Base-by-base conservation (phyloP, 2,888 invertebrate species). In the Micoletzkya japonica region DNA sequence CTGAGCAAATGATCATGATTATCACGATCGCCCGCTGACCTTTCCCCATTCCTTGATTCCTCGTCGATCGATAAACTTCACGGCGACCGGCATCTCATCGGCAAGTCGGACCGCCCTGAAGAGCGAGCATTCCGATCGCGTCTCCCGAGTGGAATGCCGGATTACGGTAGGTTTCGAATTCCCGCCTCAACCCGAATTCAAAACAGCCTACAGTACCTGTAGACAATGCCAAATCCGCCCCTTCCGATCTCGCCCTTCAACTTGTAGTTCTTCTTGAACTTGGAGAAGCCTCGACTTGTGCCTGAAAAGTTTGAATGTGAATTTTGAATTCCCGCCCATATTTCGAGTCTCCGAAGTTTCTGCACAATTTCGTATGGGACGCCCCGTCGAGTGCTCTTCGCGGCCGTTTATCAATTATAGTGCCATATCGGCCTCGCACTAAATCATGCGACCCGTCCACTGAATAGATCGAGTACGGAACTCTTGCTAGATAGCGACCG, bases 41-140 rank as follows among this genome's bases (percentile, higher is more conserved):
- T 77, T 76, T 32, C 75, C 81, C 84, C 84, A 83, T 50, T 83
- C 83, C 20, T 79, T 73, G 1, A 83, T 78, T 67, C 78, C 75
- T 58, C 77, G 75, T 57, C 83, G 74, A 72, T 83, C 82, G 63
- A 83, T 79, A 71, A 84, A 83, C 66, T 83, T 83, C 17, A 84
- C 82, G 10, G 83, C 83, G 10, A 83, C 84, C 20, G 82, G 80
- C 56, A 76, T 63, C 32, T 78, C 76, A 68, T 83, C 82, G 30
- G 67, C 56, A 17, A 79, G 72, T 26, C 82, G 72, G 1, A 78
- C 70, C 2, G 79, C 83, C 67, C 74, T 63, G 69, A 74, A 81
- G 26, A 79, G 76, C 20, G 77, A 75, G 37, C 76, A 74, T 28
- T 74, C n/a, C n/a, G n/a, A n/a, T n/a, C n/a, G n/a, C n/a, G n/a